Conservation (phyloP, 2,113 vertebrate genomes). For the Notothenia coriiceps region DNA sequence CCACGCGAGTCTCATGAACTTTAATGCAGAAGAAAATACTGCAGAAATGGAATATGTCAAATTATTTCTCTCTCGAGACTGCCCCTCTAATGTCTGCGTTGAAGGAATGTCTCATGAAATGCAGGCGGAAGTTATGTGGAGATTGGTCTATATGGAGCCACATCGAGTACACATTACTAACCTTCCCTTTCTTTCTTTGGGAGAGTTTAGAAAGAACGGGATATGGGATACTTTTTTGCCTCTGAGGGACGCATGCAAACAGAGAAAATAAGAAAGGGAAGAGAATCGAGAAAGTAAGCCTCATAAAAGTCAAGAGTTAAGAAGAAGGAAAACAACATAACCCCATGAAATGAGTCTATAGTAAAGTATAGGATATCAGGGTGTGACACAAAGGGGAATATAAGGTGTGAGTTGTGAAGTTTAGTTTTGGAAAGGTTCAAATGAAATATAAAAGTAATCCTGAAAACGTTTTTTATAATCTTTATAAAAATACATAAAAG, state of each 20-base stretch:
- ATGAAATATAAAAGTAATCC: not conserved
- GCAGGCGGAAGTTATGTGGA: conserved; percentile 8
- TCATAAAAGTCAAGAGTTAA: not conserved
- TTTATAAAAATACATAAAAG: not conserved
- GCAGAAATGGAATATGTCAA: not conserved
- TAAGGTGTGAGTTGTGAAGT: not conserved
- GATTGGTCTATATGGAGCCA: conserved; percentile 36
- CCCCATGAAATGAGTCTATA: not conserved
- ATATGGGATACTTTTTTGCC: conserved; percentile 82
- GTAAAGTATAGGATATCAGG: not conserved
- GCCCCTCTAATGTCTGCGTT: not conserved
- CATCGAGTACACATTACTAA: conserved; percentile 70
- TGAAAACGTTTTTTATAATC: not conserved
- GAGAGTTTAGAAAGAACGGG: conserved; percentile 84
- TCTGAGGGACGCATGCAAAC: conserved; percentile 76
- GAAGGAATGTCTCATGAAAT: conserved; percentile 21
- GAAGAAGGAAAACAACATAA: not conserved
- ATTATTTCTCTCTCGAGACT: conserved; percentile 1
- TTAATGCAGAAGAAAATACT: conserved; percentile 33
- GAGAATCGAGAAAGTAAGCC: conserved; percentile 31
- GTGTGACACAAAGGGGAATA: not conserved
- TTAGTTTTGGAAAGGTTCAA: not conserved
- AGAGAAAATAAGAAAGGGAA: conserved; percentile 62
- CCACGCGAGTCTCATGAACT: not conserved
- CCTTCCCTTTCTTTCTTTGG: conserved; percentile 87